These are phyloP conservation scores for Eulimnadia texana DNA, from an alignment of 1,140 invertebrate species.

Conservation along the genomic window DNA sequence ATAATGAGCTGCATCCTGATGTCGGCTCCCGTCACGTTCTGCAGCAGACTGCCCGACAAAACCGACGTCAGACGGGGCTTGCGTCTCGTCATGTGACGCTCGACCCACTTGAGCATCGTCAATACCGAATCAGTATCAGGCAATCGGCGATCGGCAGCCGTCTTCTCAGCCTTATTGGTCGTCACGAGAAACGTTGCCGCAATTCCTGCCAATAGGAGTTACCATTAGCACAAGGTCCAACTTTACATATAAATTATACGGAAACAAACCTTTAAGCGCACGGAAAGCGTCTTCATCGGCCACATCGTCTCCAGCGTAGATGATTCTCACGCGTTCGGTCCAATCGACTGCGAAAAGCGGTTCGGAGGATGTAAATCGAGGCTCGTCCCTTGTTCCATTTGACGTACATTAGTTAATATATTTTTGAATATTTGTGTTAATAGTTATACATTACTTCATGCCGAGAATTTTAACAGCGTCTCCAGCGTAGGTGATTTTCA, in stretches of 20 bases:
- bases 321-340: constrained; percentile 27
- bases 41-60: no score
- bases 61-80: no score
- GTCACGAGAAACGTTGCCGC: constrained; percentile 33
- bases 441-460: no score
- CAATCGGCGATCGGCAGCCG: constrained; percentile 26
- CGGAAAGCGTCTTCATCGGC: constrained; percentile 31
- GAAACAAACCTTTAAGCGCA: constrained; percentile 23
- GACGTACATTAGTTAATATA: no score
- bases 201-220: constrained; percentile 37
- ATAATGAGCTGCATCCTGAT: no score
- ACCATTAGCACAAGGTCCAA: constrained; percentile 15
- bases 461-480: no score
- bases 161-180: constrained; percentile 23
- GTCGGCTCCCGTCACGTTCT: no score
- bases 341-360: constrained; percentile 29
- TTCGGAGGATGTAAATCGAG: constrained; percentile 29
- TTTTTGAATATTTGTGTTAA: no score
- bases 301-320: constrained; percentile 31
- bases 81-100: no score
- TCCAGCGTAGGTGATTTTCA: constrained; percentile 29
- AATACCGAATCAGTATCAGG: constrained; percentile 27
- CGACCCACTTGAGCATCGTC: no score
- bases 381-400: constrained; percentile 31
- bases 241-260: background rate